Evolutionary conservation across 1,140 invertebrate genomes (phyloP).

Genomic region (Zaprionus inermis): DNA sequence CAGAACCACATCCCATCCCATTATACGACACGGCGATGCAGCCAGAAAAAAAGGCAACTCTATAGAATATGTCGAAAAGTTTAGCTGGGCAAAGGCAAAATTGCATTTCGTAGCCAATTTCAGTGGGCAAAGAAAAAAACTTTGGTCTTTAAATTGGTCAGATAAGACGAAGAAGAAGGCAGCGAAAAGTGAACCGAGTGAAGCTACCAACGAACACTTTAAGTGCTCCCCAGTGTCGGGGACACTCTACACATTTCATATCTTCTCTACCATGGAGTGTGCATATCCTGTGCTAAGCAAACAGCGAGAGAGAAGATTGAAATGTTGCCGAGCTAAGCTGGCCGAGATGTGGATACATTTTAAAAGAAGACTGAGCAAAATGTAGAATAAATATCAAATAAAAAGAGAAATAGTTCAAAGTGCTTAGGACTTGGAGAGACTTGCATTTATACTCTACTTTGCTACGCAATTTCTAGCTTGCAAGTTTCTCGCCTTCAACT

Average conservation of each 20-base stretch:
- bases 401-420: background rate
- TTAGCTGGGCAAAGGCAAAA: conserved; percentile 50
- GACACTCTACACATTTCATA: conserved; percentile 5
- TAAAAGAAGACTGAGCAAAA: background rate
- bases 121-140: conserved; percentile 30
- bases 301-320: background rate
- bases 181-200: conserved; percentile 12
- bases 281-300: conserved; percentile 1
- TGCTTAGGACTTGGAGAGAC: background rate
- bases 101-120: conserved; percentile 75
- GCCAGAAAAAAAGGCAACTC: background rate
- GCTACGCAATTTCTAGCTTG: background rate
- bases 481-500: background rate
- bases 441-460: background rate
- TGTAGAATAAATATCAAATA: conserved; percentile 1
- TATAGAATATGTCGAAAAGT: conserved; percentile 31
- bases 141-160: conserved; percentile 53
- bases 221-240: conserved; percentile 47
- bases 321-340: background rate
- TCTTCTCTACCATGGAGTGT: background rate
- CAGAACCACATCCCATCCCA: conserved; percentile 4
- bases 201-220: conserved; percentile 17
- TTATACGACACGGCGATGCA: conserved; percentile 56
- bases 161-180: conserved; percentile 51
- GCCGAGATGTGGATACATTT: background rate